Conservation (phyloP, 2,888 invertebrate species). For the Helicoverpa assulta region DNA sequence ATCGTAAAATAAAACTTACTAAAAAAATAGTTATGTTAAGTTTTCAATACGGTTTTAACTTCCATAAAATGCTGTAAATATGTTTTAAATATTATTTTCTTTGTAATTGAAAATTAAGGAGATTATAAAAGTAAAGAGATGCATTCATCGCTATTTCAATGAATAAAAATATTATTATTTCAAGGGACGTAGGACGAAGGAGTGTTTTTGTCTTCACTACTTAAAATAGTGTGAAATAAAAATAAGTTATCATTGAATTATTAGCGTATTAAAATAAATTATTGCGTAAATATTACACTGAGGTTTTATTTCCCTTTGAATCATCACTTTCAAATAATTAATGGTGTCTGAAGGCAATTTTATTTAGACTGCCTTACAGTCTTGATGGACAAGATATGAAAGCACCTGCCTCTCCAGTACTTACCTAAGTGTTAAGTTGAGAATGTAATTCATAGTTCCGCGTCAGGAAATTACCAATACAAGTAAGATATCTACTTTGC, state of each 20-base stretch:
- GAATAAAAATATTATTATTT: conserved; percentile 62
- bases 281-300: conserved; percentile 78
- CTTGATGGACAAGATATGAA: no score
- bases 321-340: no score
- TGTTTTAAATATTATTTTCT: conserved; percentile 45
- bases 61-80: conserved; percentile 55
- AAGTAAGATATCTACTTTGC: no score
- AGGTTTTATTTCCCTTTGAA: conserved; percentile 46
- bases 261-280: conserved; percentile 88
- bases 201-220: conserved; percentile 85
- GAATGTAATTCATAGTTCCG: no score
- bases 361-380: no score
- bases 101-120: conserved; percentile 52
- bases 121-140: conserved; percentile 43
- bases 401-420: no score
- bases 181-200: conserved; percentile 66
- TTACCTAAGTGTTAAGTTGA: no score
- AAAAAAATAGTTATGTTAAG: conserved; percentile 27
- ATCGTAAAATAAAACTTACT: conserved; percentile 51
- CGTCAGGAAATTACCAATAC: no score
- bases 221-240: conserved; percentile 82
- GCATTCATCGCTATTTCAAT: conserved; percentile 60
- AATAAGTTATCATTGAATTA: conserved; percentile 86
- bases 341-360: no score
- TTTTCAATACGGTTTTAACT: conserved; percentile 43